These are phyloP conservation scores for Podotricha telesiphe DNA, from an alignment of 2,888 invertebrate species.

Conservation along the genomic window DNA sequence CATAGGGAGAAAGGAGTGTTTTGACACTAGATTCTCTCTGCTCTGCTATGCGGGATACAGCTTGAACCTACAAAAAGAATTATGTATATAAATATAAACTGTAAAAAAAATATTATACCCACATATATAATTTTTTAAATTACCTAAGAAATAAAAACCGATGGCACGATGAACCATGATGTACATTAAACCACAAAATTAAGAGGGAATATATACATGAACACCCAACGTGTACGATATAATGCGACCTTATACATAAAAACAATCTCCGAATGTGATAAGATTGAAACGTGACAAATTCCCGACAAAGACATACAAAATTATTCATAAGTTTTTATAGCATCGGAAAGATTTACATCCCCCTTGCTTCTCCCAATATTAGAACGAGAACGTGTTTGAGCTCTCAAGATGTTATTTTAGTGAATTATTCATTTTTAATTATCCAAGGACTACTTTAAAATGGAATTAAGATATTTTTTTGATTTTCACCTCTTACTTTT, in stretches of 20 bases:
- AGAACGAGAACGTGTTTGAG: constrained; percentile 21
- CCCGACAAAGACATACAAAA: constrained; percentile 19
- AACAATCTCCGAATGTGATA: constrained; percentile 9
- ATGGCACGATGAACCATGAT: not conserved
- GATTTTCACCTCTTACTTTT: not conserved
- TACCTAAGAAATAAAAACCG: not conserved
- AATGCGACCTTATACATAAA: constrained; percentile 11
- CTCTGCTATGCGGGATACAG: too few relatives aligned
- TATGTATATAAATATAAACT: too few relatives aligned
- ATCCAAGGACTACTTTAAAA: constrained; percentile 4
- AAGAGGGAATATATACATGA: not conserved
- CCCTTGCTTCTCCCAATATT: constrained; percentile 12
- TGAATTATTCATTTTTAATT: constrained; percentile 29
- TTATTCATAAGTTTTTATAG: constrained; percentile 27
- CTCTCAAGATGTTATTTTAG: constrained; percentile 6
- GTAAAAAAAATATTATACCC: too few relatives aligned
- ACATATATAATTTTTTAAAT: too few relatives aligned
- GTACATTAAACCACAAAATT: not conserved
- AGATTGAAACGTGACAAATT: constrained; percentile 20
- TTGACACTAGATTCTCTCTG: too few relatives aligned
- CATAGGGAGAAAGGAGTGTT: too few relatives aligned
- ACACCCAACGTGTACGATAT: not conserved
- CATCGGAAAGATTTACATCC: constrained; percentile 21
- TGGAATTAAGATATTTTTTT: not conserved
- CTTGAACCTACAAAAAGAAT: too few relatives aligned